phyloP scores from a whole-genome alignment of 2,113 vertebrate species.

The Lates calcarifer region DNA sequence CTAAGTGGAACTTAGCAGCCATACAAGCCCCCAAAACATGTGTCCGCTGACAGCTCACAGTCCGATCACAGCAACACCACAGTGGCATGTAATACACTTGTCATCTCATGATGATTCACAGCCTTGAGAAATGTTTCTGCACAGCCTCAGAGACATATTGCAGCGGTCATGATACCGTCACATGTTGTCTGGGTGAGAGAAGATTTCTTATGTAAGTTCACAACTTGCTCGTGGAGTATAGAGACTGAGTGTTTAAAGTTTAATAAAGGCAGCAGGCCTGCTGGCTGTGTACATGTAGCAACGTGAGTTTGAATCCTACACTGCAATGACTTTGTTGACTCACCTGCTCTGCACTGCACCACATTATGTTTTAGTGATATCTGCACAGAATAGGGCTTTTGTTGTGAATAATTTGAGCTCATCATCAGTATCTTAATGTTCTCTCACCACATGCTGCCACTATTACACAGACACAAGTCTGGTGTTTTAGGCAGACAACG shows the following conservation, averaged over 20 bases:
- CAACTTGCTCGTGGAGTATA: not conserved
- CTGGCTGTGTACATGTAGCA: not conserved
- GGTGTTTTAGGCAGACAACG: not conserved
- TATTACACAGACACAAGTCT: not conserved
- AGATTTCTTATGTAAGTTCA: conserved; percentile 28
- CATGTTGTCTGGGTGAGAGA: conserved; percentile 22
- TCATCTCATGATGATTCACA: conserved; percentile 29
- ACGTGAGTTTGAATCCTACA: not conserved
- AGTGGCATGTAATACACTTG: not conserved
- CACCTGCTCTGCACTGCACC: not conserved
- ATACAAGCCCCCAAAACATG: not conserved
- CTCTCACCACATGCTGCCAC: not conserved
- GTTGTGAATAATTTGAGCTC: not conserved
- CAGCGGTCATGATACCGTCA: conserved; percentile 22
- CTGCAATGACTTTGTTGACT: not conserved
- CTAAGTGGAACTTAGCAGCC: not conserved
- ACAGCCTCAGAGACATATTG: conserved; percentile 22
- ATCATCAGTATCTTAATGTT: not conserved
- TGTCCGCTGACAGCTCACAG: conserved; percentile 16
- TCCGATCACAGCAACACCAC: not conserved
- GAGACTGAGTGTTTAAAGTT: conserved; percentile 2
- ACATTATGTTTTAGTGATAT: not conserved
- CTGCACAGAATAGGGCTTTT: not conserved
- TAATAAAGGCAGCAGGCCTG: not conserved
- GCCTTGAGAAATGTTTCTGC: not conserved